Evolutionary conservation across 1,140 invertebrate genomes (phyloP).

Genomic region (Heliconius eleuchia): DNA sequence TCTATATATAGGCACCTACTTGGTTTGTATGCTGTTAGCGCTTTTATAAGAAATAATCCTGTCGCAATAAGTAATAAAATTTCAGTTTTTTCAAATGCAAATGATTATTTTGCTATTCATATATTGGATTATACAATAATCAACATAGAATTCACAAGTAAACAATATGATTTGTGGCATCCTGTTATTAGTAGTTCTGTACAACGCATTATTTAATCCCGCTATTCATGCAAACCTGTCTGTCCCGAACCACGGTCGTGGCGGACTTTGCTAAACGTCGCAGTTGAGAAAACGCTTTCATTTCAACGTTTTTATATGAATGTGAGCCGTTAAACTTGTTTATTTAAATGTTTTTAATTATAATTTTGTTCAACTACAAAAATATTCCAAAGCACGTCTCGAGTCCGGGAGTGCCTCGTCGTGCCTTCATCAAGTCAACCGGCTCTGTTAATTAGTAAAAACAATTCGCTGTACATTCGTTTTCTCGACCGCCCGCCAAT

Average conservation of each 20-base stretch:
- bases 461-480: constrained; percentile 75
- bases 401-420: neutral
- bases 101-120: neutral
- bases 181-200: constrained; percentile 38
- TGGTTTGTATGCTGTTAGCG: neutral
- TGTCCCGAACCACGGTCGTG: constrained; percentile 31
- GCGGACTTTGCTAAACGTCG: constrained; percentile 34
- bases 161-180: constrained; percentile 32
- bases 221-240: constrained; percentile 42
- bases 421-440: constrained; percentile 58
- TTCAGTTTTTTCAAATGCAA: neutral
- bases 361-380: neutral
- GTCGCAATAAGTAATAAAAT: neutral
- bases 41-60: neutral
- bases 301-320: constrained; percentile 26
- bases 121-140: neutral
- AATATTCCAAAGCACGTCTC: neutral
- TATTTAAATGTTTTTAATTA: constrained; percentile 24
- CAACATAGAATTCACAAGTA: neutral
- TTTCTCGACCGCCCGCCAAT: constrained; percentile 78
- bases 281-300: constrained; percentile 31
- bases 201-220: constrained; percentile 37
- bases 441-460: constrained; percentile 75
- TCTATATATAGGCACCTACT: neutral
- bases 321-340: constrained; percentile 17